Percentiles rank a stretch among this genome's conserved stretches.
Evolutionary conservation across 1,140 invertebrate species (phyloP).

Genomic region (Drosophila orena): DNA sequence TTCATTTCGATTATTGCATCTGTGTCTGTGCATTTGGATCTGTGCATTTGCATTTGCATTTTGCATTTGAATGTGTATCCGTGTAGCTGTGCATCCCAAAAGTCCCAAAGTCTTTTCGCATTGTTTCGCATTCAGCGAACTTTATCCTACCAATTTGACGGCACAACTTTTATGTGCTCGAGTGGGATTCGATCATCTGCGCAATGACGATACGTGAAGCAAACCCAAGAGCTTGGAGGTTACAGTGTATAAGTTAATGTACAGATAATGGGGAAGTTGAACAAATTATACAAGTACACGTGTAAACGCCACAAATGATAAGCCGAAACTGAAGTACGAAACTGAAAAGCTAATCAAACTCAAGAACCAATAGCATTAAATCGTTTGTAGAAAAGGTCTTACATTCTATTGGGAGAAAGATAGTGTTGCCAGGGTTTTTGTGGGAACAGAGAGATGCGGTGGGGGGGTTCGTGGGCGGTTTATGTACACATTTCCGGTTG

Average conservation of each 20-base stretch:
- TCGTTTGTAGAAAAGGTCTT: slow-evolving; percentile 37
- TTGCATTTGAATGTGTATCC: slow-evolving; percentile 23
- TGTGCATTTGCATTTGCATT: slow-evolving; percentile 15
- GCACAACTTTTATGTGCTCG: slow-evolving; percentile 29
- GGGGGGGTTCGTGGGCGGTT: slow-evolving; percentile 15
- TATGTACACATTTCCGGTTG: slow-evolving; percentile 32
- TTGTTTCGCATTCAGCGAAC: slow-evolving; percentile 55
- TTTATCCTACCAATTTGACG: slow-evolving; percentile 61
- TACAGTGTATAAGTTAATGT: slow-evolving; percentile 81
- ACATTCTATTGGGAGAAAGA: slow-evolving; percentile 2
- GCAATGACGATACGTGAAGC: slow-evolving; percentile 79
- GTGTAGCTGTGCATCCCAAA: slow-evolving; percentile 12
- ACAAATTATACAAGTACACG: slow-evolving; percentile 29
- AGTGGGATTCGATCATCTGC: slow-evolving; percentile 44
- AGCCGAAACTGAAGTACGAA: slow-evolving; percentile 40
- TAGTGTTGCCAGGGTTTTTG: slow-evolving; percentile 10
- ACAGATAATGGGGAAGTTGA: slow-evolving; percentile 31
- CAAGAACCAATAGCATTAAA: slow-evolving; percentile 46
- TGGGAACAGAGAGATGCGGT: slow-evolving; percentile 6
- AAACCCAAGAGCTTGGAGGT: slow-evolving; percentile 73
- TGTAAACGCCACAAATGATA: slow-evolving; percentile 52
- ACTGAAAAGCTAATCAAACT: slow-evolving; percentile 38
- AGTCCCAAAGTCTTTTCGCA: slow-evolving; percentile 45
- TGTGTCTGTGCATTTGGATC: slow-evolving; percentile 33
- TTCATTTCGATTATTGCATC: slow-evolving; percentile 72